Percentiles rank a stretch among this genome's conserved stretches.
phyloP scores from a whole-genome alignment of 2,797 vertebrate genomes.

The Cercopithecus diana region DNA sequence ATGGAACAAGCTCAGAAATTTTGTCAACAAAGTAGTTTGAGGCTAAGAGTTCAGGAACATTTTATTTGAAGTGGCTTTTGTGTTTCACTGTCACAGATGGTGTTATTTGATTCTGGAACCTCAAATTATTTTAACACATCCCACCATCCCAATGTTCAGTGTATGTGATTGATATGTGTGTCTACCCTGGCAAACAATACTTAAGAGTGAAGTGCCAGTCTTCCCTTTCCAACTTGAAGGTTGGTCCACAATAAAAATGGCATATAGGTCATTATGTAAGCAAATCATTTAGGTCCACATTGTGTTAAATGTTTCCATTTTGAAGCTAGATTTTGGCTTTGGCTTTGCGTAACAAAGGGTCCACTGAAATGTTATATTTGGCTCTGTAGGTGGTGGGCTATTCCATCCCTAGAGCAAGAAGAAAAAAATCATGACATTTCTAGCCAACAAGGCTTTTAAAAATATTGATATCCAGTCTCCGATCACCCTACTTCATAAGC shows the following conservation, averaged over 20 bases:
- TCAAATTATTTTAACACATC: background rate
- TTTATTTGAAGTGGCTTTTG: constrained; percentile 52
- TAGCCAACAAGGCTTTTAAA: constrained; percentile 62
- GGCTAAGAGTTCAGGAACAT: constrained; percentile 51
- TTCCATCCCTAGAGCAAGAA: background rate
- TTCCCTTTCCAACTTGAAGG: constrained; percentile 17
- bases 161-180: background rate
- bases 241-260: background rate
- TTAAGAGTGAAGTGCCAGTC: background rate
- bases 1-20: constrained; percentile 59
- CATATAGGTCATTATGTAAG: background rate
- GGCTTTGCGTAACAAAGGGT: background rate
- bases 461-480: constrained; percentile 37
- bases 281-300: background rate
- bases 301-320: background rate
- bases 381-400: background rate
- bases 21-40: constrained; percentile 60
- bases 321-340: background rate
- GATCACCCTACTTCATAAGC: constrained; percentile 42
- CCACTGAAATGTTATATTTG: constrained; percentile 6
- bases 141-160: background rate
- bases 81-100: background rate
- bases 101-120: background rate
- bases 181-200: background rate
- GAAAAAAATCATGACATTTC: background rate